These are phyloP conservation scores for Notodromas monacha DNA, from an alignment of 2,888 invertebrate genomes.

Conservation along the genomic window DNA sequence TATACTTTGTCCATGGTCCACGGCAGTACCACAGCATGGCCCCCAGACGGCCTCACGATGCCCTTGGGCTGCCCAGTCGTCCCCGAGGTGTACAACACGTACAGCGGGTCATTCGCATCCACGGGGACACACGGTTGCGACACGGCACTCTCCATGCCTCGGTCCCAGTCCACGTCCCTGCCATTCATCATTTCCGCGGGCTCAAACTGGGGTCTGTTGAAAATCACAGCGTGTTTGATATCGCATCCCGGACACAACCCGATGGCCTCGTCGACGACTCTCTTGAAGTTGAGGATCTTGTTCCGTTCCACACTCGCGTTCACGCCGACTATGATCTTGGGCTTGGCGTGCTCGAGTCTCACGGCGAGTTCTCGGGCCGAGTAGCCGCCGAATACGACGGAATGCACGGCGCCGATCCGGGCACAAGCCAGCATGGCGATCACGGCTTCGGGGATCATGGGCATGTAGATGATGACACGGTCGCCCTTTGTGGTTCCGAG, in stretches of 20 bases:
- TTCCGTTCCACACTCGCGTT: slow-evolving; percentile 69
- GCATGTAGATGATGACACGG: slow-evolving; percentile 85
- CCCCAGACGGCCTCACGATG: slow-evolving; percentile 52
- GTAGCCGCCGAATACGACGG: slow-evolving; percentile 87
- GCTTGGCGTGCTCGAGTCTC: slow-evolving; percentile 48
- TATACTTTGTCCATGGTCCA: slow-evolving; percentile 57
- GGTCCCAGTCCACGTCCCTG: slow-evolving; percentile 39
- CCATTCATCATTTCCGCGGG: slow-evolving; percentile 26
- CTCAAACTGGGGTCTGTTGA: slow-evolving; percentile 34
- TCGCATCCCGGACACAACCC: slow-evolving; percentile 32
- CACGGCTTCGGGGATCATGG: slow-evolving; percentile 82
- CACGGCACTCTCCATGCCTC: slow-evolving; percentile 27
- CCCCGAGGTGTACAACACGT: slow-evolving; percentile 58
- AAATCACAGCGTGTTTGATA: slow-evolving; percentile 46
- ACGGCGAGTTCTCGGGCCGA: slow-evolving; percentile 21
- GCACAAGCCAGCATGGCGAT: slow-evolving; percentile 82
- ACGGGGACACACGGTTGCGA: slow-evolving; percentile 43
- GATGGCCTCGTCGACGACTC: slow-evolving; percentile 46
- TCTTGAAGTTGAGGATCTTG: slow-evolving; percentile 42
- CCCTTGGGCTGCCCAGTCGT: slow-evolving; percentile 29
- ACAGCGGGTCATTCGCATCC: slow-evolving; percentile 58
- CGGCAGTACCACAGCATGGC: slow-evolving; percentile 47
- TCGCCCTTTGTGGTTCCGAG: slow-evolving; percentile 60
- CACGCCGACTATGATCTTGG: slow-evolving; percentile 56
- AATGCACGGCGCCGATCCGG: slow-evolving; percentile 81